Percentiles rank a stretch among this genome's conserved stretches.
phyloP scores from a whole-genome alignment of 2,888 invertebrate genomes.

The Leucoptera coffeella region DNA sequence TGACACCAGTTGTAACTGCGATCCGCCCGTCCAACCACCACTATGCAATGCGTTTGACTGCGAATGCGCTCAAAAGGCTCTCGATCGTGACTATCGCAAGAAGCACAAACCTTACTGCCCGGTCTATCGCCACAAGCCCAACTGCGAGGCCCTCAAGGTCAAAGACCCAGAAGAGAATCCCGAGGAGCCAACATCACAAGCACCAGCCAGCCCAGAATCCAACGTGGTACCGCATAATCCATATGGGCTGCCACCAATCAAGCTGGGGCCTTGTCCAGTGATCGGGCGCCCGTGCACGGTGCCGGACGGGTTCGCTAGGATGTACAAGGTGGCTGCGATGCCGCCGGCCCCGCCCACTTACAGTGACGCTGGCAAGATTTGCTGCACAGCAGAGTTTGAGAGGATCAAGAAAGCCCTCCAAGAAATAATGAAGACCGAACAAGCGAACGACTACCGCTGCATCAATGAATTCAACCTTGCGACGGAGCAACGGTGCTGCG shows the following conservation, averaged over 20 bases:
- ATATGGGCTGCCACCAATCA: constrained; percentile 35
- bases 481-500: constrained; percentile 37
- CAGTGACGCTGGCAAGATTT: constrained; percentile 34
- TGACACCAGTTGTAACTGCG: constrained; percentile 18
- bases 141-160: constrained; percentile 24
- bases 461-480: constrained; percentile 32
- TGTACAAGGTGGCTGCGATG: constrained; percentile 29
- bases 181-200: constrained; percentile 21
- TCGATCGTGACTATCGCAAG: constrained; percentile 21
- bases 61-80: constrained; percentile 23
- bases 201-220: constrained; percentile 22
- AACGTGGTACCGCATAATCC: constrained; percentile 34
- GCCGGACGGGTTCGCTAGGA: constrained; percentile 37
- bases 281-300: constrained; percentile 37
- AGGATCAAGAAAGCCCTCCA: constrained; percentile 36
- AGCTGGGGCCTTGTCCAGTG: constrained; percentile 37
- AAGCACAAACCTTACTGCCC: constrained; percentile 33
- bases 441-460: constrained; percentile 30
- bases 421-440: constrained; percentile 29
- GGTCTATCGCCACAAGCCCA: constrained; percentile 25
- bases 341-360: constrained; percentile 27
- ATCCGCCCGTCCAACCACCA: constrained; percentile 25
- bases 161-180: constrained; percentile 12
- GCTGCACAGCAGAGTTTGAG: constrained; percentile 32
- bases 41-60: constrained; percentile 37